phyloP scores from a whole-genome alignment of 2,888 invertebrate species.

The Dicranocentrus wangi region DNA sequence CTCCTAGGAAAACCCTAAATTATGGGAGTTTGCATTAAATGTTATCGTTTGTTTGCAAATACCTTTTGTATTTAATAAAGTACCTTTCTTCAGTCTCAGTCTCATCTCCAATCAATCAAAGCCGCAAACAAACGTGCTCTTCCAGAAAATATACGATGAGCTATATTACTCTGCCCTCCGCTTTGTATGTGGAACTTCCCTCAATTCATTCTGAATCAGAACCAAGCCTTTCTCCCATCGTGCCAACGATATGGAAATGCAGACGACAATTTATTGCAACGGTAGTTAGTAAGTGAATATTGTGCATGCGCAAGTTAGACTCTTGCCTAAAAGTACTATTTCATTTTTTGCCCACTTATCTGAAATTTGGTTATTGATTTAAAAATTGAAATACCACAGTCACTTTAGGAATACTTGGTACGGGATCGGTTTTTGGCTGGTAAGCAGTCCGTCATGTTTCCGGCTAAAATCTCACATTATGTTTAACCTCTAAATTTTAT shows the following conservation, averaged over 20 bases:
- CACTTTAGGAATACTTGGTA: slow-evolving; percentile 20
- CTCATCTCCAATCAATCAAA: too few relatives aligned
- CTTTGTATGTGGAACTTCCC: too few relatives aligned
- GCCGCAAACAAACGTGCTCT: too few relatives aligned
- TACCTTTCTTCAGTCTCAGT: too few relatives aligned
- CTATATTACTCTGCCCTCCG: too few relatives aligned
- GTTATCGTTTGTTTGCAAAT: too few relatives aligned
- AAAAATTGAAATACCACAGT: slow-evolving; percentile 6
- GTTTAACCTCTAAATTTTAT: not conserved
- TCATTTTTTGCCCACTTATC: not conserved
- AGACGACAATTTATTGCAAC: slow-evolving; percentile 25
- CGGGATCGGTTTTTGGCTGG: slow-evolving; percentile 38
- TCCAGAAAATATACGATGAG: too few relatives aligned
- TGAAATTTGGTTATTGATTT: not conserved
- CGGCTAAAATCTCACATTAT: not conserved
- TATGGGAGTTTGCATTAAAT: too few relatives aligned
- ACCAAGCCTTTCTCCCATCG: not conserved
- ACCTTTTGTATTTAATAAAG: too few relatives aligned
- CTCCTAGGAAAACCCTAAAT: too few relatives aligned
- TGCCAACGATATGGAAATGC: slow-evolving; percentile 27
- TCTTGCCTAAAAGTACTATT: not conserved
- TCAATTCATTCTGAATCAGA: not conserved
- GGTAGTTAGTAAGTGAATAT: slow-evolving; percentile 1
- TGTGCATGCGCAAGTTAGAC: not conserved
- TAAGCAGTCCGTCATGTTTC: not conserved